Evolutionary conservation across 2,113 vertebrate species (phyloP).

Genomic region (Phrynocephalus versicolor): DNA sequence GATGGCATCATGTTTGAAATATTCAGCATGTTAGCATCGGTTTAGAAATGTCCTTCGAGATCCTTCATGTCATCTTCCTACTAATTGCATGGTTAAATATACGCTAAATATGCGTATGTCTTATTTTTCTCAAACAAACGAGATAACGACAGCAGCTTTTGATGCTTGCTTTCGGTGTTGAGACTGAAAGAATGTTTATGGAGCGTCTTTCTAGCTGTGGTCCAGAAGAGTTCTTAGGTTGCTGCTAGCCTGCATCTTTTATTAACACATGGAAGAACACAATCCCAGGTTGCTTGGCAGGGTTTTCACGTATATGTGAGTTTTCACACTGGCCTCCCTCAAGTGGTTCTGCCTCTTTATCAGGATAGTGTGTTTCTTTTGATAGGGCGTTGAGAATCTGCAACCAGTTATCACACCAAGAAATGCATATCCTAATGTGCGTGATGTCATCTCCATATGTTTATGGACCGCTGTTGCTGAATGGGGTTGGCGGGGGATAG

Average conservation of each 20-base stretch:
- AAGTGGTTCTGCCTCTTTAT: neutral
- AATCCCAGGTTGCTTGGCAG: neutral
- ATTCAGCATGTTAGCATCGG: neutral
- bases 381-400: neutral
- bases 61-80: neutral
- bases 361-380: neutral
- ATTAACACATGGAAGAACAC: slow-evolving; percentile 7
- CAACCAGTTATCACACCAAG: neutral
- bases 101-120: neutral
- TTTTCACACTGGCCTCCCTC: neutral
- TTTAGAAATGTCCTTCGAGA: neutral
- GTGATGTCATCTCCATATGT: neutral
- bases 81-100: slow-evolving; percentile 3
- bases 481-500: neutral
- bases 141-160: neutral
- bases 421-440: neutral
- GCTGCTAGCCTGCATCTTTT: slow-evolving; percentile 10
- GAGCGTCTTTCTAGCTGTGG: neutral
- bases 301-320: neutral
- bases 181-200: neutral
- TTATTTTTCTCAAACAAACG: neutral
- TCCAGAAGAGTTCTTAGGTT: neutral
- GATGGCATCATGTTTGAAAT: neutral
- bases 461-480: neutral
- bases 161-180: neutral